These are phyloP conservation scores for Lasioglossum zephyrum DNA, from an alignment of 2,888 invertebrate species.

Conservation along the genomic window DNA sequence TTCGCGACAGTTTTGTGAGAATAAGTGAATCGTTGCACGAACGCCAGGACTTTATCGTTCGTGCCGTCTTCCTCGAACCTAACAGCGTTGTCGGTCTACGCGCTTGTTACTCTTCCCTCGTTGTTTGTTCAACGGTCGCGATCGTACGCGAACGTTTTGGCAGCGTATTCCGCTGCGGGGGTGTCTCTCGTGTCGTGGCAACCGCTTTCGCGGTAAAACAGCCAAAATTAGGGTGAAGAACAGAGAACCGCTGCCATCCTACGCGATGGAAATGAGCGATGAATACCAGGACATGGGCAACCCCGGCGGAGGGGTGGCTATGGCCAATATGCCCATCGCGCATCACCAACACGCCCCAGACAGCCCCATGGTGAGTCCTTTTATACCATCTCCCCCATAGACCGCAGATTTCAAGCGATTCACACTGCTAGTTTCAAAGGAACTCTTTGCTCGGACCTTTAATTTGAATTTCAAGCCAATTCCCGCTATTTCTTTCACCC, in stretches of 20 bases:
- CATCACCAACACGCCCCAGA: conserved; percentile 88
- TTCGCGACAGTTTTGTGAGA: not conserved
- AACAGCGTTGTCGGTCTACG: not conserved
- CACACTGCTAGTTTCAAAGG: not conserved
- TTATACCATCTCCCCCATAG: not conserved
- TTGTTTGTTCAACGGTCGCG: not conserved
- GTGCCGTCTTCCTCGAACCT: not conserved
- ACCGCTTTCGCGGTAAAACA: conserved; percentile 76
- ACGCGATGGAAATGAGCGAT: conserved; percentile 90
- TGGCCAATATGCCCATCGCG: conserved; percentile 81
- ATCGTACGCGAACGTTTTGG: conserved; percentile 32
- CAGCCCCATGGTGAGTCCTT: conserved; percentile 90
- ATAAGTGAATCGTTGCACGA: not conserved
- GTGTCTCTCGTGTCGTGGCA: conserved; percentile 60
- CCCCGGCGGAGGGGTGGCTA: conserved; percentile 78
- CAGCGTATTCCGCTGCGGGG: conserved; percentile 45
- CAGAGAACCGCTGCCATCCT: conserved; percentile 93
- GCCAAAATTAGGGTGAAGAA: conserved; percentile 96
- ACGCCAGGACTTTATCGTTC: not conserved
- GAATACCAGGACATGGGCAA: conserved; percentile 82
- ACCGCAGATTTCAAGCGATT: not conserved
- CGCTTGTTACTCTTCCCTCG: not conserved
- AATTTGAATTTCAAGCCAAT: no score
- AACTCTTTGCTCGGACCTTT: not conserved
- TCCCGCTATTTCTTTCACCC: no score